These are phyloP conservation scores for Callopanchax toddi DNA, from an alignment of 2,113 vertebrate genomes.

Conservation along the genomic window DNA sequence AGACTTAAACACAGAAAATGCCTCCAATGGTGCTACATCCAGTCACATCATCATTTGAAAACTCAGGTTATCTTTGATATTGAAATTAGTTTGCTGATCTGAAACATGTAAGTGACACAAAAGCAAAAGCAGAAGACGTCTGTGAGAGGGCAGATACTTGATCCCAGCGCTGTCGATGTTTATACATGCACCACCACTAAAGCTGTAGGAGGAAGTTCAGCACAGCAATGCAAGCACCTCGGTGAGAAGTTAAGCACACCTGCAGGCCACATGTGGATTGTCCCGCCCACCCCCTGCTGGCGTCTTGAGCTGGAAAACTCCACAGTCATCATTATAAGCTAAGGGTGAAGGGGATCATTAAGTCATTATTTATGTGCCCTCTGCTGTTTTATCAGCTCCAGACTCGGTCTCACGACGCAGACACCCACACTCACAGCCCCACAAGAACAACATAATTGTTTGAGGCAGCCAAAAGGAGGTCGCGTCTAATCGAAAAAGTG, in stretches of 20 bases:
- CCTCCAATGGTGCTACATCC: no score
- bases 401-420: constrained; percentile 59
- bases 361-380: constrained; percentile 79
- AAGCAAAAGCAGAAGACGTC: no score
- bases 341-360: constrained; percentile 76
- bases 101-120: no score
- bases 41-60: no score
- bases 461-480: constrained; percentile 48
- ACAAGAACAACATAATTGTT: constrained; percentile 72
- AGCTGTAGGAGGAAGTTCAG: background rate
- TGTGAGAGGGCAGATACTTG: no score
- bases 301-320: constrained; percentile 53
- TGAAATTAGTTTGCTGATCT: no score
- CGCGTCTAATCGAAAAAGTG: constrained; percentile 61
- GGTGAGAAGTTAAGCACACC: constrained; percentile 60
- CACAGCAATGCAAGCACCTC: background rate
- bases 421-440: constrained; percentile 58
- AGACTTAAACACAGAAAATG: no score
- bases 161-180: background rate
- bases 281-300: constrained; percentile 13
- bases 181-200: constrained; percentile 1
- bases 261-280: constrained; percentile 78
- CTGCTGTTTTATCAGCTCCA: constrained; percentile 76
- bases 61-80: no score
- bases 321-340: constrained; percentile 69